These are phyloP conservation scores for Eira barbara DNA, from an alignment of 2,113 vertebrate genomes.

Conservation along the genomic window DNA sequence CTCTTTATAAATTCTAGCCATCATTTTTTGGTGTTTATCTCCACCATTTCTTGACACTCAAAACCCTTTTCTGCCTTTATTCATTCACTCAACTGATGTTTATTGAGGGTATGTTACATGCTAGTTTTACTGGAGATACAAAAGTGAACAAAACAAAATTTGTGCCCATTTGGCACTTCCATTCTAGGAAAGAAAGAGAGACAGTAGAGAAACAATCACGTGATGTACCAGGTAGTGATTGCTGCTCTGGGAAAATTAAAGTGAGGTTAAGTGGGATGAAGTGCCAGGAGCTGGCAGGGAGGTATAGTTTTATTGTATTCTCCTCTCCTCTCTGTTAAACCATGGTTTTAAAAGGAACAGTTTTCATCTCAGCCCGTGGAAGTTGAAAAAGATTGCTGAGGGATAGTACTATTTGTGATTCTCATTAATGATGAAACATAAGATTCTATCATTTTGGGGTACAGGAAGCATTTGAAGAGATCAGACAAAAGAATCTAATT, in stretches of 20 bases:
- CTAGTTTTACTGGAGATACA: background rate
- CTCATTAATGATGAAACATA: background rate
- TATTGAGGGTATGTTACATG: background rate
- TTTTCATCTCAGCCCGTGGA: background rate
- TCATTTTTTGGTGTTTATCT: background rate
- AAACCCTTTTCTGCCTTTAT: background rate
- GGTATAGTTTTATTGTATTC: background rate
- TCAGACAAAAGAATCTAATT: background rate
- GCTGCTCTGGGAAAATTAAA: background rate
- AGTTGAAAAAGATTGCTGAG: background rate
- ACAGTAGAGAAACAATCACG: background rate
- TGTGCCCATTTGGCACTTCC: background rate
- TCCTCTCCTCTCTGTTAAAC: background rate
- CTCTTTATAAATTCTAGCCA: background rate
- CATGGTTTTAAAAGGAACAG: background rate
- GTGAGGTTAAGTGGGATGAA: background rate
- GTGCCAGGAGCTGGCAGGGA: background rate
- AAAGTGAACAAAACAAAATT: background rate
- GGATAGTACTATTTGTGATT: background rate
- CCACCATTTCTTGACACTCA: background rate
- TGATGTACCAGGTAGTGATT: background rate
- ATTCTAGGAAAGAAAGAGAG: background rate
- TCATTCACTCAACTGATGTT: background rate
- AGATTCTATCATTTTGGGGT: background rate
- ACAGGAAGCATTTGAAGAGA: background rate